A percentile compares a stretch with the other conserved stretches of the same genome.
Conservation (phyloP, 2,113 vertebrate species). For the Octodon degus region DNA sequence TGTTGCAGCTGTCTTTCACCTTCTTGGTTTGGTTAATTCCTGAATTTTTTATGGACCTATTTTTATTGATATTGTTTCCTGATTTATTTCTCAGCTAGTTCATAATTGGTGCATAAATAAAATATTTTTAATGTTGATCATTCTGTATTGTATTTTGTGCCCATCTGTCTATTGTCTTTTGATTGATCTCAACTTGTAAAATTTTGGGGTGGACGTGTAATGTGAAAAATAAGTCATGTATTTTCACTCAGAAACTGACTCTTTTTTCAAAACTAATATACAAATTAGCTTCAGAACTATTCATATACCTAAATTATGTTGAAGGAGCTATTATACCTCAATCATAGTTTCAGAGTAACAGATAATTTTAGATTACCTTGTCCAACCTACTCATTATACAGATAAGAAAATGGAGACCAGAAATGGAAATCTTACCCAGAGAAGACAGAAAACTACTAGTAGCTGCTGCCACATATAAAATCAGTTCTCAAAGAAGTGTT, state of each 20-base stretch:
- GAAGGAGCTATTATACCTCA: background rate
- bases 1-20: background rate
- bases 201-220: background rate
- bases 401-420: background rate
- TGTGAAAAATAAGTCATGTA: background rate
- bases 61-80: background rate
- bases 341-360: background rate
- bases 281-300: background rate
- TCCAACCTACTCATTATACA: constrained; percentile 3
- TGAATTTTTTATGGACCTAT: background rate
- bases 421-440: background rate
- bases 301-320: background rate
- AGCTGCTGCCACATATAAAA: background rate
- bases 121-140: background rate
- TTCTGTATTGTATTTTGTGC: background rate
- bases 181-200: background rate
- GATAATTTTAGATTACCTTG: background rate
- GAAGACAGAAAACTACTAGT: background rate
- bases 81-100: background rate
- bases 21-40: background rate
- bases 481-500: background rate
- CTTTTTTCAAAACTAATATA: background rate
- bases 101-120: background rate
- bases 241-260: constrained; percentile 10
- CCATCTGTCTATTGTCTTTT: background rate